phyloP scores from a whole-genome alignment of 2,888 invertebrate genomes.

The Strigamia crassipes region DNA sequence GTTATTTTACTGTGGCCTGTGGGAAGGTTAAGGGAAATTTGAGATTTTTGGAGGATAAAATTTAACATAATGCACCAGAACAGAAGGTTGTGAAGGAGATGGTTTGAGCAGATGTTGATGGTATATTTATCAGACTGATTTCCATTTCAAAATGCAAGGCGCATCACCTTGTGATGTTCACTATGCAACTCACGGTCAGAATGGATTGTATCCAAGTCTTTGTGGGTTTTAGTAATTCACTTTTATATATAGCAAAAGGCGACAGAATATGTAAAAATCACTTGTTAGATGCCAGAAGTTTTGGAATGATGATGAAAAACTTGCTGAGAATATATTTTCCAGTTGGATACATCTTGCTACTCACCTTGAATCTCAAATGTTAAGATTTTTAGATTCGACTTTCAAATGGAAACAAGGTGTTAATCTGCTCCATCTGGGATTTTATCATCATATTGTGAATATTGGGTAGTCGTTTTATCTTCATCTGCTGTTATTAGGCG shows the following conservation, averaged over 20 bases:
- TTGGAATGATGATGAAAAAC: slow-evolving; percentile 24
- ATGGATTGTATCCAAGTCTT: slow-evolving; percentile 34
- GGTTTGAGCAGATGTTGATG: slow-evolving; percentile 31
- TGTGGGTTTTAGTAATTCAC: slow-evolving; percentile 37
- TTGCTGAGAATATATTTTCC: slow-evolving; percentile 37
- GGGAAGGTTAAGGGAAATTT: neutral
- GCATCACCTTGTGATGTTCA: slow-evolving; percentile 27
- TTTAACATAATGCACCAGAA: neutral
- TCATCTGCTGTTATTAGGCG: too few species aligned
- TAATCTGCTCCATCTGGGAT: too few species aligned
- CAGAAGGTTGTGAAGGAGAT: neutral
- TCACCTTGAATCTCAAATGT: neutral
- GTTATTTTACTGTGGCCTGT: too few species aligned
- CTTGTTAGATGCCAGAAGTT: slow-evolving; percentile 34
- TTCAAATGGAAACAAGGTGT: too few species aligned
- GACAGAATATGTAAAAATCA: slow-evolving; percentile 33
- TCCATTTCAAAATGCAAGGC: slow-evolving; percentile 31
- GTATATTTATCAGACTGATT: slow-evolving; percentile 15
- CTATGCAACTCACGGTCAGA: slow-evolving; percentile 34
- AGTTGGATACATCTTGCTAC: neutral
- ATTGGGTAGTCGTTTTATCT: too few species aligned
- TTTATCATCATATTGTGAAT: too few species aligned
- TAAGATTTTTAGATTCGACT: neutral
- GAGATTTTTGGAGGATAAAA: neutral
- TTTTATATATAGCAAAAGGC: slow-evolving; percentile 31